Percentiles rank a stretch among this genome's conserved stretches.
phyloP scores from a whole-genome alignment of 1,140 invertebrate species.

The Meloidogyne floridensis region DNA sequence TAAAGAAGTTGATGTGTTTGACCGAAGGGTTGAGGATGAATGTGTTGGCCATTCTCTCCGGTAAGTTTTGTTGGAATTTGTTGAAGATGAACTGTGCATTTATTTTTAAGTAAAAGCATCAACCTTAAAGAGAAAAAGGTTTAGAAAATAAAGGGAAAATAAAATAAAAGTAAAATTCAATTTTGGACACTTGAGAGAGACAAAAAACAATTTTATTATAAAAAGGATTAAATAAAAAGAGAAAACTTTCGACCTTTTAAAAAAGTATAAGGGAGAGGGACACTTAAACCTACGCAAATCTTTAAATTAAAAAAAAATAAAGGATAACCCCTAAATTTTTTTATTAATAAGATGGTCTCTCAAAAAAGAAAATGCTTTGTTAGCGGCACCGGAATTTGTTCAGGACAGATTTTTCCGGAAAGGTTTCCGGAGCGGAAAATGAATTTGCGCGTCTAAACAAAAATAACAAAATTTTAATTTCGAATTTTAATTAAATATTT shows the following conservation, averaged over 20 bases:
- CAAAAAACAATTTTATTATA: not conserved
- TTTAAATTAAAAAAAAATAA: too few relatives aligned
- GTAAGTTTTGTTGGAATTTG: not conserved
- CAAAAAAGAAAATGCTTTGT: too few relatives aligned
- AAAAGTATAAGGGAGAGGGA: not conserved
- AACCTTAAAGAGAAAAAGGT: not conserved
- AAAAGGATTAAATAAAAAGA: not conserved
- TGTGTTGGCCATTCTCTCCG: constrained; percentile 10
- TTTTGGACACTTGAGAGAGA: not conserved
- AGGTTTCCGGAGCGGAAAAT: too few relatives aligned
- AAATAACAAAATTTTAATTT: too few relatives aligned
- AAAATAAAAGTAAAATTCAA: not conserved
- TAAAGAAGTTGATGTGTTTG: constrained; percentile 20
- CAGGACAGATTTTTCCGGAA: too few relatives aligned
- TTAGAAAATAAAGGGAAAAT: not conserved
- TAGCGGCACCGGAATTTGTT: too few relatives aligned
- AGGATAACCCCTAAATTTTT: too few relatives aligned
- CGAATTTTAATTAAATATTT: too few relatives aligned
- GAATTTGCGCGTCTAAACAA: too few relatives aligned
- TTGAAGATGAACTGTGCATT: not conserved
- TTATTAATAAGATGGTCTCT: too few relatives aligned
- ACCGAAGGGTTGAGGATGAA: constrained; percentile 18
- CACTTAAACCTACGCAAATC: not conserved
- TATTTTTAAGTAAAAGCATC: not conserved
- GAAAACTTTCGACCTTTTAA: not conserved